A percentile compares a stretch with the other conserved stretches of the same genome.
These are phyloP conservation scores for Drosophila recens DNA, from an alignment of 2,888 invertebrate species.

Conservation along the genomic window DNA sequence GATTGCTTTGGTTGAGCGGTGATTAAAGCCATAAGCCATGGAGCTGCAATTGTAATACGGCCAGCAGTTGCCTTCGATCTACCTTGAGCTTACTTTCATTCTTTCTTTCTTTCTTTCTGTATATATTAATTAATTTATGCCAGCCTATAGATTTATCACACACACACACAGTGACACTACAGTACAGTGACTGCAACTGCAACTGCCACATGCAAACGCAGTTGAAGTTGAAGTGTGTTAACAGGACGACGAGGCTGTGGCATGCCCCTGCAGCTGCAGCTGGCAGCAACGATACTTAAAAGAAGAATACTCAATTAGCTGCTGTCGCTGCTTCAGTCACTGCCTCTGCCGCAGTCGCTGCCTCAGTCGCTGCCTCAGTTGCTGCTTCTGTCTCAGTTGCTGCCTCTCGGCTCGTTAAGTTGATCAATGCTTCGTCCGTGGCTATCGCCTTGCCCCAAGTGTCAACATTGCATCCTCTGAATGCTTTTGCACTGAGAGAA, in stretches of 20 bases:
- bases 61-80: constrained; percentile 16
- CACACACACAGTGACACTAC: background rate
- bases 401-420: constrained; percentile 63
- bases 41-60: constrained; percentile 15
- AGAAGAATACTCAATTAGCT: constrained; percentile 75
- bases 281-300: constrained; percentile 64
- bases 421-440: constrained; percentile 63
- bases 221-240: constrained; percentile 60
- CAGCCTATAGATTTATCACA: constrained; percentile 72
- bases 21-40: constrained; percentile 35
- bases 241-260: constrained; percentile 28
- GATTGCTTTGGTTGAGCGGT: constrained; percentile 52
- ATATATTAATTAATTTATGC: constrained; percentile 57
- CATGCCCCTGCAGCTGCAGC: constrained; percentile 28
- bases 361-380: constrained; percentile 11
- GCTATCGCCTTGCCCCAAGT: constrained; percentile 64
- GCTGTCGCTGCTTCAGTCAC: constrained; percentile 29
- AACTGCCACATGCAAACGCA: constrained; percentile 57
- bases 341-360: constrained; percentile 15
- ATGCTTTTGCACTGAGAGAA: constrained; percentile 32
- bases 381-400: constrained; percentile 1
- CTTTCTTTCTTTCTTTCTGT: constrained; percentile 15
- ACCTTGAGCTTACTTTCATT: constrained; percentile 30
- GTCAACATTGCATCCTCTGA: constrained; percentile 57
- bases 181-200: constrained; percentile 6